A percentile compares a stretch with the other conserved stretches of the same genome.
phyloP scores from a whole-genome alignment of 2,113 vertebrate genomes.

The Tenrec ecaudatus region DNA sequence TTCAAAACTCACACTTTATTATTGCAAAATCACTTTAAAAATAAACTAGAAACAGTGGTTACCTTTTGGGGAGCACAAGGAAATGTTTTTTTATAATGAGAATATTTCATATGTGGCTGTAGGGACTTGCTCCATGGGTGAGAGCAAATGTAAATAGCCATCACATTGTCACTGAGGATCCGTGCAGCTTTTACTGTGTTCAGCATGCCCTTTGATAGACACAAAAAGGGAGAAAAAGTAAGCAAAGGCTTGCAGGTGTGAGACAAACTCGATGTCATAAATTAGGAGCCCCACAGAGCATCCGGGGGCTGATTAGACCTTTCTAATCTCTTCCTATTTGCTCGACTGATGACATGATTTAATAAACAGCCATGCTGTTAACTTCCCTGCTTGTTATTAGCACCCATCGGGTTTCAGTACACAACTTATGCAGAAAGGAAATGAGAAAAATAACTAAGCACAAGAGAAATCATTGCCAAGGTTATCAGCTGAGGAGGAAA shows the following conservation, averaged over 20 bases:
- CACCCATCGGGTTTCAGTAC: neutral
- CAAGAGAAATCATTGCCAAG: neutral
- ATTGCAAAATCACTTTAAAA: neutral
- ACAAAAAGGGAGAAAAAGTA: neutral
- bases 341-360: slow-evolving; percentile 52
- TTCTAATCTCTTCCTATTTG: slow-evolving; percentile 10
- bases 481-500: neutral
- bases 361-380: neutral
- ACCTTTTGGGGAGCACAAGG: neutral
- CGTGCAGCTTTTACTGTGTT: slow-evolving; percentile 32
- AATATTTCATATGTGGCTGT: neutral
- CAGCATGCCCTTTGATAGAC: neutral
- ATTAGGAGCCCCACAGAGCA: neutral
- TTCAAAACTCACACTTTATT: neutral
- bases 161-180: neutral
- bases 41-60: neutral
- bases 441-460: slow-evolving; percentile 29
- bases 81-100: neutral
- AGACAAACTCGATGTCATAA: slow-evolving; percentile 7
- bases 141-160: neutral
- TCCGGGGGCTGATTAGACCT: slow-evolving; percentile 22
- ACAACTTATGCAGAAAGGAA: slow-evolving; percentile 44
- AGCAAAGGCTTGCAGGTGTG: neutral
- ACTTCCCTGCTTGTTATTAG: slow-evolving; percentile 16
- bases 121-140: neutral